Percentiles rank a stretch among this genome's conserved stretches.
These are phyloP conservation scores for Baryphthengus martii DNA, from an alignment of 2,113 vertebrate species.

Conservation along the genomic window DNA sequence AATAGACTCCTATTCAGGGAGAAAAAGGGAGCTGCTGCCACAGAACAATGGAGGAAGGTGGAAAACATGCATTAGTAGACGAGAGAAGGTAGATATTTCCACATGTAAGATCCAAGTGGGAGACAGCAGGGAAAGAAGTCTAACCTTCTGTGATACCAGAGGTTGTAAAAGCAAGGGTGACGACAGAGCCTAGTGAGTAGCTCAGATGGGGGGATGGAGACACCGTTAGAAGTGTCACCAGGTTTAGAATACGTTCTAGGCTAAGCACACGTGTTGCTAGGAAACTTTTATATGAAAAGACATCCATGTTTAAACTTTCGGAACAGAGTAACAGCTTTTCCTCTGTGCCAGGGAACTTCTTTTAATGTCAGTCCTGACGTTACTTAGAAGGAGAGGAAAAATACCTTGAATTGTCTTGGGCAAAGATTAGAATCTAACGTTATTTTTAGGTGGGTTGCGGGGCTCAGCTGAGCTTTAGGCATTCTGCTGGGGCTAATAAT, in stretches of 20 bases:
- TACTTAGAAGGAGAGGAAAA: slow-evolving; percentile 10
- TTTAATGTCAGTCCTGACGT: background rate
- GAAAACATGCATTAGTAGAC: background rate
- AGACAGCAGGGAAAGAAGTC: background rate
- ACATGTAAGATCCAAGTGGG: background rate
- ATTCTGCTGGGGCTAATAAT: background rate
- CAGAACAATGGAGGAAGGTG: background rate
- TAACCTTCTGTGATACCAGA: background rate
- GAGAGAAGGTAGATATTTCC: background rate
- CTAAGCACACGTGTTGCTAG: slow-evolving; percentile 39
- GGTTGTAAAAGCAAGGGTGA: background rate
- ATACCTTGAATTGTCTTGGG: background rate
- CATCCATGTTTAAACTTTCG: slow-evolving; percentile 29
- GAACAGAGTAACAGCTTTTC: background rate
- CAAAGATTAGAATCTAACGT: background rate
- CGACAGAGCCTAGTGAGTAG: background rate
- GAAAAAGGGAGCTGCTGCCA: background rate
- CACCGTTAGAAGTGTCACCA: background rate
- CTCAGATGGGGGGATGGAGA: background rate
- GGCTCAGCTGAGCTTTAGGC: background rate
- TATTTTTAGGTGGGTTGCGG: background rate
- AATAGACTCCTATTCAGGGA: background rate
- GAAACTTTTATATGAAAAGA: slow-evolving; percentile 52
- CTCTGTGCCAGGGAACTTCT: background rate
- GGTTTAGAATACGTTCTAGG: background rate